Conservation (phyloP, 2,888 invertebrate genomes). For the Cacoxenus indagator region DNA sequence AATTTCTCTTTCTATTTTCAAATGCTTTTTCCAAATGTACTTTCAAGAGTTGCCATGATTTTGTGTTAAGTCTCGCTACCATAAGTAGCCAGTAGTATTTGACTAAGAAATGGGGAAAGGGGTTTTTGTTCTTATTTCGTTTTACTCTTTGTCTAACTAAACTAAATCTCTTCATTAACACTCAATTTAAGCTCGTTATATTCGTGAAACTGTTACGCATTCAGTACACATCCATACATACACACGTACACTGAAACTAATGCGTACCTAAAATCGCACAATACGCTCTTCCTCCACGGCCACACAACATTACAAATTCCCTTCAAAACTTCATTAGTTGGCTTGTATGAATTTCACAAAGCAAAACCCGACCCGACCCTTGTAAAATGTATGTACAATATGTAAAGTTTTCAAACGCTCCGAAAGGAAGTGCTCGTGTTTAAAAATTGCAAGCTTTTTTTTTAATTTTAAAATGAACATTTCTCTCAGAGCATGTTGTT, state of each 20-base stretch:
- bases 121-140: background rate
- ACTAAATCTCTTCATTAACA: conserved; percentile 16
- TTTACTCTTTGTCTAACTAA: conserved; percentile 17
- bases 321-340: background rate
- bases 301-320: conserved; percentile 29
- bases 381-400: conserved; percentile 58
- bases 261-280: conserved; percentile 43
- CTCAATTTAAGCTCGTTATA: conserved; percentile 33
- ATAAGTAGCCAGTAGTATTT: background rate
- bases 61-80: too few relatives aligned
- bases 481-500: too few relatives aligned
- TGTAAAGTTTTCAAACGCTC: conserved; percentile 48
- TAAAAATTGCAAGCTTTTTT: conserved; percentile 45
- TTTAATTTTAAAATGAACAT: conserved; percentile 44
- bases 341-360: background rate
- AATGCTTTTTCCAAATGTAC: background rate
- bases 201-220: conserved; percentile 46
- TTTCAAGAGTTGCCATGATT: conserved; percentile 11
- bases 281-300: conserved; percentile 48
- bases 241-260: conserved; percentile 53
- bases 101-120: conserved; percentile 9
- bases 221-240: conserved; percentile 55
- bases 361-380: background rate
- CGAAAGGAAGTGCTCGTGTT: conserved; percentile 43
- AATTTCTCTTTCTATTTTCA: background rate